These are phyloP conservation scores for Cotesia congregata DNA, from an alignment of 2,888 invertebrate species.

Conservation along the genomic window DNA sequence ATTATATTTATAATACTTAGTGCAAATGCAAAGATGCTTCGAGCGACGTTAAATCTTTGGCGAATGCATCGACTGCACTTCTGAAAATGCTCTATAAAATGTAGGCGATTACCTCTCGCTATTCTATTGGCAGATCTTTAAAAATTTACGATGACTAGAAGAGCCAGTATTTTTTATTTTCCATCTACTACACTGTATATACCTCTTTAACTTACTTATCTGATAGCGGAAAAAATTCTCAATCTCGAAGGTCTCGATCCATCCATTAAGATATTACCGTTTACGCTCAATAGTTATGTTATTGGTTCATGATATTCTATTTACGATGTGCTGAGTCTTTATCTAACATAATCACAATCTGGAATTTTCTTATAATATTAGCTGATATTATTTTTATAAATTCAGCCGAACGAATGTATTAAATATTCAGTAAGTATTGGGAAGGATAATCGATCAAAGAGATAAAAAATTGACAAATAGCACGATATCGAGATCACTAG, in stretches of 20 bases:
- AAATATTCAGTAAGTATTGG: too few relatives aligned
- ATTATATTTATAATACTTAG: neutral
- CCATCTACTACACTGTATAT: neutral
- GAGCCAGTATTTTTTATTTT: neutral
- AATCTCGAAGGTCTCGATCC: neutral
- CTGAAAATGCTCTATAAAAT: neutral
- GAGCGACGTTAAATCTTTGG: neutral
- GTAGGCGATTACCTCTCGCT: slow-evolving; percentile 24
- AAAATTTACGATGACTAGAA: neutral
- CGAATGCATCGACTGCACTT: slow-evolving; percentile 23
- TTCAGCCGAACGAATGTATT: too few relatives aligned
- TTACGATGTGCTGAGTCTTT: neutral
- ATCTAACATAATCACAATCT: neutral
- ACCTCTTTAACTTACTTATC: neutral
- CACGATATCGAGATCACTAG: too few relatives aligned
- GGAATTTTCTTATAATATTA: neutral
- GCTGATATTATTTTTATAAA: too few relatives aligned
- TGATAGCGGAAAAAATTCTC: neutral
- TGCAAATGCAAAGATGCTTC: neutral
- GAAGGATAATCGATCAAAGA: too few relatives aligned
- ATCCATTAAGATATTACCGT: neutral
- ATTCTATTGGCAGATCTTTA: neutral
- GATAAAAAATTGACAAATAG: too few relatives aligned
- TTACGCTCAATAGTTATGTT: neutral
- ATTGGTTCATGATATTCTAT: neutral